phyloP scores from a whole-genome alignment of 2,797 vertebrate genomes.

The Rhabdomys pumilio region DNA sequence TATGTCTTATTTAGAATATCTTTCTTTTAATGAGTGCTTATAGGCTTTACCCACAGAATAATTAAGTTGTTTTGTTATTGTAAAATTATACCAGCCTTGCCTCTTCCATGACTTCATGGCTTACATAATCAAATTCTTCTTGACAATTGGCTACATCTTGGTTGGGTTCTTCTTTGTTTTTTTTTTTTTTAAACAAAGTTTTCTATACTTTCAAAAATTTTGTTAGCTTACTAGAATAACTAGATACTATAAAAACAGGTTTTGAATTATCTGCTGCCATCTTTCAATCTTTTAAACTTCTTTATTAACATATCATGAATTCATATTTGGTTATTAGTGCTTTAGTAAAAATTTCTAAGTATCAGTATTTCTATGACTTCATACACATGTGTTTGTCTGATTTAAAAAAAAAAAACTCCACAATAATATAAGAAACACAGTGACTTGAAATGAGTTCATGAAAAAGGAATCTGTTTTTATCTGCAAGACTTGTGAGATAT shows the following conservation, averaged over 20 bases:
- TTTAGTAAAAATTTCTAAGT: constrained; percentile 6
- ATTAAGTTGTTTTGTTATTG: neutral
- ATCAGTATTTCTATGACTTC: neutral
- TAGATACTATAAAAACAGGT: neutral
- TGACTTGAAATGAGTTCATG: constrained; percentile 14
- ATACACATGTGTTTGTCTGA: constrained; percentile 1
- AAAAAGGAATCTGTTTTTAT: constrained; percentile 56
- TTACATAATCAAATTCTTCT: constrained; percentile 40
- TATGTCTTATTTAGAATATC: neutral
- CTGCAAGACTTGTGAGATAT: constrained; percentile 25
- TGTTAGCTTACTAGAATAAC: neutral
- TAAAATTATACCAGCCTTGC: neutral
- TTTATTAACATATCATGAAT: neutral
- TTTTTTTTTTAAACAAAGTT: neutral
- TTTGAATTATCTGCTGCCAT: neutral
- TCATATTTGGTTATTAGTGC: neutral
- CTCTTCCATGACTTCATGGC: neutral
- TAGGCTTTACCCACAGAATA: neutral
- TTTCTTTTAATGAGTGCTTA: constrained; percentile 17
- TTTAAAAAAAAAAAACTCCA: constrained; percentile 67
- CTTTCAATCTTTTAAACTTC: neutral
- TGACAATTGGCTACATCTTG: neutral
- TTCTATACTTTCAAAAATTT: constrained; percentile 9
- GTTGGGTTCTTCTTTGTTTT: neutral
- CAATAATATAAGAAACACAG: constrained; percentile 36